These are phyloP conservation scores for Protodeltote pygarga DNA, from an alignment of 2,888 invertebrate genomes.

Conservation along the genomic window DNA sequence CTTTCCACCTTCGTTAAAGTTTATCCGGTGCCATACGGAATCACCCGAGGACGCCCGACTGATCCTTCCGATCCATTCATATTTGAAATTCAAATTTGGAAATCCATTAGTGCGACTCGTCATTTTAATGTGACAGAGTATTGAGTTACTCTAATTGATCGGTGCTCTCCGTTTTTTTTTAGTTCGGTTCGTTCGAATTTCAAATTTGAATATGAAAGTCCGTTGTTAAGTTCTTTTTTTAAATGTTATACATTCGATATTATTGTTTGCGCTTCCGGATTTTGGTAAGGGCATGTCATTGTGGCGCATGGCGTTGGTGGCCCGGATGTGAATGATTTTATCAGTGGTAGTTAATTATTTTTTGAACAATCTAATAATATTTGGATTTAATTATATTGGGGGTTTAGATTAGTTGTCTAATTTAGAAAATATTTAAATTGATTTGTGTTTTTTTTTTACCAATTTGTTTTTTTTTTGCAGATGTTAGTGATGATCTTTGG, in stretches of 20 bases:
- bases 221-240: slow-evolving; percentile 54
- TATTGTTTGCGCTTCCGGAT: slow-evolving; percentile 52
- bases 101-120: slow-evolving; percentile 85
- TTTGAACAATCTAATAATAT: not conserved
- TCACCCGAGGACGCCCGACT: slow-evolving; percentile 52
- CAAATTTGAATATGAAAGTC: slow-evolving; percentile 68
- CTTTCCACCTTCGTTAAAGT: slow-evolving; percentile 23
- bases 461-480: slow-evolving; percentile 12
- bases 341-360: slow-evolving; percentile 31
- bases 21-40: slow-evolving; percentile 17
- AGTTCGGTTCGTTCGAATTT: slow-evolving; percentile 69
- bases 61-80: slow-evolving; percentile 74
- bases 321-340: slow-evolving; percentile 34
- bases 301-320: slow-evolving; percentile 29
- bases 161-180: slow-evolving; percentile 61
- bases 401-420: not conserved
- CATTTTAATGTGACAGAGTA: slow-evolving; percentile 86
- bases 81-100: slow-evolving; percentile 85
- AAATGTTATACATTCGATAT: slow-evolving; percentile 52
- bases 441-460: slow-evolving; percentile 1
- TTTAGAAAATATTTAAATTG: slow-evolving; percentile 2
- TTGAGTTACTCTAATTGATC: slow-evolving; percentile 86
- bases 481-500: slow-evolving; percentile 18
- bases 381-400: not conserved
- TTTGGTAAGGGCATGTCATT: slow-evolving; percentile 39